Evolutionary conservation across 2,797 vertebrate species (phyloP), one percentile per base, ranked within the genome.

Genomic region (Cyclopterus lumpus): DNA sequence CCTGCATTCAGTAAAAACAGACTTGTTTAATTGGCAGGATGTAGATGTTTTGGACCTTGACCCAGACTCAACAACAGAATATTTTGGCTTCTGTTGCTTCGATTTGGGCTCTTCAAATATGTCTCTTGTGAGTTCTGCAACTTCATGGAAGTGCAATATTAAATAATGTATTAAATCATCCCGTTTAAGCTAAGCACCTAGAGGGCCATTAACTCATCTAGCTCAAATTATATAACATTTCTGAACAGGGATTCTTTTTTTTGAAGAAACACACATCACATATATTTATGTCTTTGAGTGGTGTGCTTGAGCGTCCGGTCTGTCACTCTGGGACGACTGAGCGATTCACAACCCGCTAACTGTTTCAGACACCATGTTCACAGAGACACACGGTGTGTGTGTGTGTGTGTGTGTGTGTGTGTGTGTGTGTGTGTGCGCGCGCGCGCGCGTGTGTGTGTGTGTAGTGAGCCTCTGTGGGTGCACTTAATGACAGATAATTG

Each of bases 401-500:
- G n/a, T 49, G 20, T 10, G n/a, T 49, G 48, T 49, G 48, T 10
- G 48, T 49, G 20, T 28, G 26, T 10, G 36, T 36, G 36, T 36
- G 4, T 36, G 36, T 9, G 36, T 36, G 8, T 8, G 8, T 36
- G 20, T 63, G 63, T 67, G 34, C n/a, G 64, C 48, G 24, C 24
- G 46, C 48, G 18, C 48, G 18, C n/a, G 46, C 22, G 7, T 49
- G 48, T 10, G n/a, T 49, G 48, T 49, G 48, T 10, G 48, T 49
- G 20, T 24, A 34, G 57, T 16, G 58, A 60, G 53, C 68, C 67
- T 83, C 68, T 8, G 11, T 64, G 59, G 65, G 64, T 73, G 48
- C 54, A 69, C 71, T 75, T 85, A 84, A 90, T 89, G 77, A 77
- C 72, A 72, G 68, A 84, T 83, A 89, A 84, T 84, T 84, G 64